Evolutionary conservation across 1,140 invertebrate genomes (phyloP).

Genomic region (Monomorium pharaonis): DNA sequence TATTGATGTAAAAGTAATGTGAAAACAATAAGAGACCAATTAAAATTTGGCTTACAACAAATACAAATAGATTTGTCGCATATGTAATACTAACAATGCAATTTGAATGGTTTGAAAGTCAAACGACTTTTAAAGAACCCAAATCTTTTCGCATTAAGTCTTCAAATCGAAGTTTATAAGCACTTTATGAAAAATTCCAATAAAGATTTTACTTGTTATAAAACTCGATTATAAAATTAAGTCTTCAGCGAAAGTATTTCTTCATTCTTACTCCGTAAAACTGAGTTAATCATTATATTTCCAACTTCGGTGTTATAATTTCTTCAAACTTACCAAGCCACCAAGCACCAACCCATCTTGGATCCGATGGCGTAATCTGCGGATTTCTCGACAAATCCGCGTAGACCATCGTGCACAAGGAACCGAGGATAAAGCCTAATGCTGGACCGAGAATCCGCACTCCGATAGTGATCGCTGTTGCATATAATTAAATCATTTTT

Average conservation of each 20-base stretch:
- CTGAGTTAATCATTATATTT: neutral
- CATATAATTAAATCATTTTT: constrained; percentile 54
- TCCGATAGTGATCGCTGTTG: constrained; percentile 95
- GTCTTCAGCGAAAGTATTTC: neutral
- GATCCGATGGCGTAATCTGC: constrained; percentile 92
- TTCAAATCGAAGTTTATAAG: neutral
- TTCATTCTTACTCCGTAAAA: neutral
- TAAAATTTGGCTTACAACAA: neutral
- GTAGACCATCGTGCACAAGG: constrained; percentile 94
- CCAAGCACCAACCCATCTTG: constrained; percentile 96
- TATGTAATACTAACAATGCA: neutral
- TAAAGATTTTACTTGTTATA: neutral
- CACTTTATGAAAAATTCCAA: neutral
- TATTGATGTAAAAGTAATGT: no score
- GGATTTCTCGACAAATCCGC: constrained; percentile 92
- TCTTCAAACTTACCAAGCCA: constrained; percentile 90
- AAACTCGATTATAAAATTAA: neutral
- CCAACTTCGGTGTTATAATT: neutral
- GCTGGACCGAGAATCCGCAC: constrained; percentile 96
- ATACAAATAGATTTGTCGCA: constrained; percentile 13
- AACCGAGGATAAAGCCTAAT: constrained; percentile 95
- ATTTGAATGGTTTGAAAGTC: neutral
- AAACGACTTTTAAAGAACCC: neutral
- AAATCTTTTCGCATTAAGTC: neutral
- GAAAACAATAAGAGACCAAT: constrained; percentile 2